phyloP scores from a whole-genome alignment of 2,113 vertebrate genomes.

The Lamprotornis superbus region DNA sequence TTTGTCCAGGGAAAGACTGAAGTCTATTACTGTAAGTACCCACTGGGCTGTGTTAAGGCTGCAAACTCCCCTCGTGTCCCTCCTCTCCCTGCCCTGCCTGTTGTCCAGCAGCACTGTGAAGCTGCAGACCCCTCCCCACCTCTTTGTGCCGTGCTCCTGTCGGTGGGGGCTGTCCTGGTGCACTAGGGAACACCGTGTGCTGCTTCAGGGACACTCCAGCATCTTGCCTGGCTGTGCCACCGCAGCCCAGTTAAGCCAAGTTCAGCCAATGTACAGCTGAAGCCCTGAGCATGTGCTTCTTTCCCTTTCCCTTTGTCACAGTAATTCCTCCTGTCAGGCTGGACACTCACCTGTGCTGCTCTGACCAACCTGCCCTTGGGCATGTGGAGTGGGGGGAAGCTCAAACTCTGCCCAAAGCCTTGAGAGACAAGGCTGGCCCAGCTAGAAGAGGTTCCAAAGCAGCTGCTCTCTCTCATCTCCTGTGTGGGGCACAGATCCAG shows the following conservation, averaged over 20 bases:
- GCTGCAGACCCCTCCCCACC: not conserved
- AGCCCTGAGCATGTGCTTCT: not conserved
- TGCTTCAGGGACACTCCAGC: no score
- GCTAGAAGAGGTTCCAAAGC: not conserved
- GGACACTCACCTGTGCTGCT: not conserved
- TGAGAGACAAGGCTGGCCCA: not conserved
- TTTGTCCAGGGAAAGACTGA: conserved; percentile 45
- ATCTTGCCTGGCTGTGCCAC: no score
- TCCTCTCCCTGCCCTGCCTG: not conserved
- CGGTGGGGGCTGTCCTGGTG: no score
- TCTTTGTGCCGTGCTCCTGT: not conserved
- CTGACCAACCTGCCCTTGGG: not conserved
- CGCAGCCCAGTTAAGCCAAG: no score
- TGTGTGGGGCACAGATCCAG: not conserved
- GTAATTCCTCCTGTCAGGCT: not conserved
- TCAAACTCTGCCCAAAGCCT: not conserved
- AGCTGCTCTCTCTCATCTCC: not conserved
- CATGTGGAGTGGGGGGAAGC: not conserved
- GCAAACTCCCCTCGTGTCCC: not conserved
- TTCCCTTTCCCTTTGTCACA: not conserved
- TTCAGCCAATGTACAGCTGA: no score
- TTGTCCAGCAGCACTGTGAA: not conserved
- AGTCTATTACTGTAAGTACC: conserved; percentile 35
- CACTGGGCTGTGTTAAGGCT: not conserved
- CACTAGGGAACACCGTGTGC: no score